Evolutionary conservation across 2,797 vertebrate species (phyloP).

Genomic region (Hylomyscus alleni): DNA sequence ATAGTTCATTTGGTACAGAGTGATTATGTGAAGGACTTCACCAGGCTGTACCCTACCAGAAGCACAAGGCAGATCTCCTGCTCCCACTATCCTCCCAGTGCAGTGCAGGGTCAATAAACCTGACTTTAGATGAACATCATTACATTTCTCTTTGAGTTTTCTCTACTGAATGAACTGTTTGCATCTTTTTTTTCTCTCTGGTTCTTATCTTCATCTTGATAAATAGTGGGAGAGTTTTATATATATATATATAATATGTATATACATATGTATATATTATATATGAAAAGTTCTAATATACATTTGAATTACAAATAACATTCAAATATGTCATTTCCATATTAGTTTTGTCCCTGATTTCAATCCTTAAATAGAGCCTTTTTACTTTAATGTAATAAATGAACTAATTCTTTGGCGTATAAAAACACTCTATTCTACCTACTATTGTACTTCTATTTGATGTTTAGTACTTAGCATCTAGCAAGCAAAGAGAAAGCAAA

Average conservation of each 20-base stretch:
- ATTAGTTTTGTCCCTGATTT: constrained; percentile 20
- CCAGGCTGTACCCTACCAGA: not conserved
- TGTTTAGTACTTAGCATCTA: not conserved
- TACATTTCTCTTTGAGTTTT: not conserved
- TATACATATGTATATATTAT: not conserved
- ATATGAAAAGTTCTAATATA: not conserved
- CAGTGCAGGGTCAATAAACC: not conserved
- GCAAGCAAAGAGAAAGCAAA: not conserved
- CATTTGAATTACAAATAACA: constrained; percentile 36
- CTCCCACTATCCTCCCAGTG: not conserved
- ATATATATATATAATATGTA: not conserved
- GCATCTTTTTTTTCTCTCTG: not conserved
- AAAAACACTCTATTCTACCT: not conserved
- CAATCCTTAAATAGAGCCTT: not conserved
- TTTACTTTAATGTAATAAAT: constrained; percentile 48
- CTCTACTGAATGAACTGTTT: not conserved
- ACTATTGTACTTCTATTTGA: not conserved
- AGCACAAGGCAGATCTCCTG: fast-evolving
- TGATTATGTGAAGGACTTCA: not conserved
- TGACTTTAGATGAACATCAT: not conserved
- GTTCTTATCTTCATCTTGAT: constrained; percentile 22
- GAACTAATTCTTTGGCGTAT: constrained; percentile 17
- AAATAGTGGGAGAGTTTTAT: constrained; percentile 3
- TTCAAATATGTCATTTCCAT: not conserved
- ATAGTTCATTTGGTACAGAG: not conserved